Conservation (phyloP, 2,113 vertebrate genomes). For the Narcine bancroftii region DNA sequence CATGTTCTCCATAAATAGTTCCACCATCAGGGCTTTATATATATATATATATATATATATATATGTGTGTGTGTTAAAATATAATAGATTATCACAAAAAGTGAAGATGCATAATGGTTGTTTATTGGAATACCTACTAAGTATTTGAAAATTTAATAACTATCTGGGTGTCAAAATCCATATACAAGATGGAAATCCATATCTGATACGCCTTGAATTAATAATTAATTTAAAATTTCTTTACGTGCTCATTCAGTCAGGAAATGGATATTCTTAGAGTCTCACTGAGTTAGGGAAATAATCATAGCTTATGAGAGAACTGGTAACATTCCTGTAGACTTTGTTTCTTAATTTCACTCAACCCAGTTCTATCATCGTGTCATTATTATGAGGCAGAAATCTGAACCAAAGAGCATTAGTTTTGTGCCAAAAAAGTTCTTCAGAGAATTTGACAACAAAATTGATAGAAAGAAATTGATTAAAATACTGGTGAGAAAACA, state of each 20-base stretch:
- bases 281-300: background rate
- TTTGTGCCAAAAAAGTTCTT: background rate
- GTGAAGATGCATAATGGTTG: constrained; percentile 23
- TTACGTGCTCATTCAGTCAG: background rate
- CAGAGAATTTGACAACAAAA: background rate
- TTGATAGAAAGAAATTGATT: background rate
- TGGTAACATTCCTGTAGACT: background rate
- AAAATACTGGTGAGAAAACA: too few relatives aligned
- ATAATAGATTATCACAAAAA: constrained; percentile 10
- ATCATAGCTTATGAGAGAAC: background rate
- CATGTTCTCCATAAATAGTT: constrained; percentile 23
- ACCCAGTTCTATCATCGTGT: background rate
- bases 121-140: constrained; percentile 18
- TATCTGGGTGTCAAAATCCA: constrained; percentile 22
- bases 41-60: too few relatives aligned
- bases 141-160: constrained; percentile 15
- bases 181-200: constrained; percentile 16
- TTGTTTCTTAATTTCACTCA: constrained; percentile 4
- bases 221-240: constrained; percentile 22
- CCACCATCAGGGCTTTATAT: constrained; percentile 8
- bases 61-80: too few relatives aligned
- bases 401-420: background rate
- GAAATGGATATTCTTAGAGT: background rate
- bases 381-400: background rate
- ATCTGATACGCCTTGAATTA: background rate